Evolutionary conservation across 1,140 invertebrate species (phyloP), one percentile per base, ranked within the genome.

Genomic region (Hormaphis cornu): DNA sequence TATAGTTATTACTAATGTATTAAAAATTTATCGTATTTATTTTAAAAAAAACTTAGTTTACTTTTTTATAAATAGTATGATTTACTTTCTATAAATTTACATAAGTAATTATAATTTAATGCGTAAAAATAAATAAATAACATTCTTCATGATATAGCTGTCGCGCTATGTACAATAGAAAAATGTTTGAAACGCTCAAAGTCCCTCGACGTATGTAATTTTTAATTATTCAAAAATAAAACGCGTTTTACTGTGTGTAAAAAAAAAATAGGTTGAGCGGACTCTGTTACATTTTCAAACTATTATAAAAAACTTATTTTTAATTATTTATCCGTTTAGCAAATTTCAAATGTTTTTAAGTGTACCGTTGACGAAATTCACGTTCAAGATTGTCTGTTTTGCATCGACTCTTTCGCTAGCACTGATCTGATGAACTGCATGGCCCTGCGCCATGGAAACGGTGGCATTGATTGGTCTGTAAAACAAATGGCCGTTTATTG

Each of bases 371-470:
- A 14, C 28, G 1, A 18, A 20, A 12, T n/a, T n/a, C n/a, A n/a
- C 3, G 53, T 37, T 33, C 20, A 63, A 46, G 18, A 63, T 26
- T 16, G 61, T 48, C 33, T 48, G n/a, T 9, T 33, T 35, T 66
- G 48, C 18, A 20, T 28, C 14, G 44, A 66, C 3, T 66, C 44
- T 30, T 63, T 40, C 16, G 5, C 12, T 66, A 22, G 61, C 18
- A 66, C 61, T 2, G 61, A 66, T 66, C 50, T 35, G 24, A 66
- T 48, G 30, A 66, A 66, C 18, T 35, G 61, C 61, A 50, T 30
- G 14, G 42, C 61, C 35, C 18, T 66, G 24, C 12, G 44, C 61
- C 61, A 66, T 14, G 61, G 61, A 8, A 66, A 66, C 30, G 61
- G 42, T 16, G 61, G 61, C 7, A 22, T 33, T 16, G 18, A 33